phyloP scores from a whole-genome alignment of 2,113 vertebrate genomes.

The Eulemur macaco region DNA sequence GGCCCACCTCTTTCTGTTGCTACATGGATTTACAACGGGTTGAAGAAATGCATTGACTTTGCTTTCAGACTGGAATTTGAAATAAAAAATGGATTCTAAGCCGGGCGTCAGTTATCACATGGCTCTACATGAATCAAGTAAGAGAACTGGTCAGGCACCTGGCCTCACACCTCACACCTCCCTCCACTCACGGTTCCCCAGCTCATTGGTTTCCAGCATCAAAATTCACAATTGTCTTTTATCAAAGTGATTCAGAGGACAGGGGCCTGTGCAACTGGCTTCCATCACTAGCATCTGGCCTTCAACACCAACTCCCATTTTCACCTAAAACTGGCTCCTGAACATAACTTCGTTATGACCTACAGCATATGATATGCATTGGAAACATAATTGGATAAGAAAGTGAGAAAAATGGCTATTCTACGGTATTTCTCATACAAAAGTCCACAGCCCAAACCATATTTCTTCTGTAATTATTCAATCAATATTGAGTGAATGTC shows the following conservation, averaged over 20 bases:
- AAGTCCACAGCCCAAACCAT: neutral
- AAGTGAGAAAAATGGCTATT: neutral
- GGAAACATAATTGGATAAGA: neutral
- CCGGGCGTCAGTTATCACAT: neutral
- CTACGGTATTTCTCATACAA: neutral
- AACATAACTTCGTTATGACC: neutral
- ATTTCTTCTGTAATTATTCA: neutral
- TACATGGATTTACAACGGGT: neutral
- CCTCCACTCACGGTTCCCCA: neutral
- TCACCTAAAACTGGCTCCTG: neutral
- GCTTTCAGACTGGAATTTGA: neutral
- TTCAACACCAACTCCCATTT: neutral
- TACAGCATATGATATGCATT: fast-evolving
- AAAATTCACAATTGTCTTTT: neutral
- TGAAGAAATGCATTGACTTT: neutral
- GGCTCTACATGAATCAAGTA: neutral
- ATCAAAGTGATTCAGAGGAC: neutral
- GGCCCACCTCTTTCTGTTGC: neutral
- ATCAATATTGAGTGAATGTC: neutral
- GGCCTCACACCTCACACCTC: neutral
- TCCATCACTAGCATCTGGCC: neutral
- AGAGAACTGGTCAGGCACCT: neutral
- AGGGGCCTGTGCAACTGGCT: neutral
- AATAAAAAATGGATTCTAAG: neutral
- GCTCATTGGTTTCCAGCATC: neutral